These are phyloP conservation scores for Corythucha ciliata DNA, from an alignment of 2,888 invertebrate species.

Conservation along the genomic window DNA sequence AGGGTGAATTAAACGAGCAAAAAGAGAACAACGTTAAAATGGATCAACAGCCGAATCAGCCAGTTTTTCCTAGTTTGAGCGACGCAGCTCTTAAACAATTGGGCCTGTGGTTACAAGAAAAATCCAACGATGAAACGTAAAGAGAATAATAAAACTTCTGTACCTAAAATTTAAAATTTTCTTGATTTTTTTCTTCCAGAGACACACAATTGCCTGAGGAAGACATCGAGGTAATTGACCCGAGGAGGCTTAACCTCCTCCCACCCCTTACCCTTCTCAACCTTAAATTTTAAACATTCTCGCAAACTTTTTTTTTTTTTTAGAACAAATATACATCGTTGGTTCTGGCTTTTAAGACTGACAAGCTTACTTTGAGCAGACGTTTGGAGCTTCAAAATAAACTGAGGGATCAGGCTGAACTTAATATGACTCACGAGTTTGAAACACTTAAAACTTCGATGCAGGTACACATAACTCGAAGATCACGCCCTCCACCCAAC, in stretches of 20 bases:
- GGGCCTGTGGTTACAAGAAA: slow-evolving; percentile 38
- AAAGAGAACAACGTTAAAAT: slow-evolving; percentile 18
- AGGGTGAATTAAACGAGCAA: slow-evolving; percentile 24
- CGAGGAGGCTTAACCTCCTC: too few species aligned
- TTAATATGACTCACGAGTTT: slow-evolving; percentile 48
- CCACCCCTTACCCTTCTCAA: too few species aligned
- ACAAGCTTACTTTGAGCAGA: slow-evolving; percentile 48
- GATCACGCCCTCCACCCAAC: too few species aligned
- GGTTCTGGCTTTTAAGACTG: slow-evolving; percentile 51
- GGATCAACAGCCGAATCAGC: slow-evolving; percentile 25
- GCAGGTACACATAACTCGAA: slow-evolving; percentile 26
- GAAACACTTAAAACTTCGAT: slow-evolving; percentile 40
- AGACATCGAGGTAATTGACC: slow-evolving; percentile 38
- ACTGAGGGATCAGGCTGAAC: slow-evolving; percentile 50
- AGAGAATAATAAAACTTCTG: not conserved
- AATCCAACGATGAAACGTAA: slow-evolving; percentile 22
- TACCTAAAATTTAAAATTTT: slow-evolving; percentile 1
- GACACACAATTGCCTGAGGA: slow-evolving; percentile 41
- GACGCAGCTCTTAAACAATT: slow-evolving; percentile 44
- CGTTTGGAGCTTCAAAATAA: slow-evolving; percentile 49
- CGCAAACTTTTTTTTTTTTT: slow-evolving; percentile 24
- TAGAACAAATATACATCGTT: slow-evolving; percentile 50
- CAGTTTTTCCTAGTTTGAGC: slow-evolving; percentile 43
- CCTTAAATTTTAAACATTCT: too few species aligned
- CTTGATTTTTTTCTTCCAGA: slow-evolving; percentile 37